Evolutionary conservation across 2,113 vertebrate genomes (phyloP).

Genomic region (Erythrocercus mccallii): DNA sequence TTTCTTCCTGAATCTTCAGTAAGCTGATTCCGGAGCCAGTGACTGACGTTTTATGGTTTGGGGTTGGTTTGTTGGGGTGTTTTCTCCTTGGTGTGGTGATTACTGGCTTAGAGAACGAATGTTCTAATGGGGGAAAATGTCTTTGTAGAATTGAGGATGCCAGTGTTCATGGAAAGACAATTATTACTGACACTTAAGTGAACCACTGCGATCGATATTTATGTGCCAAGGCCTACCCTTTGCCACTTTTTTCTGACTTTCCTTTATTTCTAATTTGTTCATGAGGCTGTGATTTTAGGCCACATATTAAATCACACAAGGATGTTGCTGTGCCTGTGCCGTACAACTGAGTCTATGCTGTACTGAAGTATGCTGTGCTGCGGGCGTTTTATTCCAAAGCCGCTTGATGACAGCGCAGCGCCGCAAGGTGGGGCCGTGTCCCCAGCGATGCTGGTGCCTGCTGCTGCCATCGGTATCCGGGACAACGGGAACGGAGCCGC

Average conservation of each 20-base stretch:
- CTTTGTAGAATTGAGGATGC: not conserved
- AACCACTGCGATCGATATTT: not conserved
- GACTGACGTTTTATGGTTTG: not conserved
- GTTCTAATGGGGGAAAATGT: not conserved
- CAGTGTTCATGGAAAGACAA: not conserved
- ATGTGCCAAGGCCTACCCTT: not conserved
- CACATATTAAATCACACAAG: rapidly evolving
- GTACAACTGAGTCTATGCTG: not conserved
- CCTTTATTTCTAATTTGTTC: not conserved
- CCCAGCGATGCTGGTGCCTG: not conserved
- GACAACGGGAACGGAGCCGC: rapidly evolving
- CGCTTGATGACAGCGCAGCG: not conserved
- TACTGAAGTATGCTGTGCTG: not conserved
- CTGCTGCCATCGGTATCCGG: rapidly evolving
- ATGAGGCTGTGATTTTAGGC: not conserved
- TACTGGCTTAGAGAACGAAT: not conserved
- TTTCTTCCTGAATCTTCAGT: not conserved
- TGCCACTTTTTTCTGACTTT: not conserved
- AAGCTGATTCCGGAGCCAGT: not conserved
- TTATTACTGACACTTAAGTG: not conserved
- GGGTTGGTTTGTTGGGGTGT: not conserved
- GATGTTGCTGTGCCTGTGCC: not conserved
- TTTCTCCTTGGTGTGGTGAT: not conserved
- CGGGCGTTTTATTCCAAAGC: rapidly evolving
- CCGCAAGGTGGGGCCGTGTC: not conserved